Evolutionary conservation across 2,797 vertebrate species (phyloP), one percentile per base, ranked within the genome.

Genomic region (Danio choprae): DNA sequence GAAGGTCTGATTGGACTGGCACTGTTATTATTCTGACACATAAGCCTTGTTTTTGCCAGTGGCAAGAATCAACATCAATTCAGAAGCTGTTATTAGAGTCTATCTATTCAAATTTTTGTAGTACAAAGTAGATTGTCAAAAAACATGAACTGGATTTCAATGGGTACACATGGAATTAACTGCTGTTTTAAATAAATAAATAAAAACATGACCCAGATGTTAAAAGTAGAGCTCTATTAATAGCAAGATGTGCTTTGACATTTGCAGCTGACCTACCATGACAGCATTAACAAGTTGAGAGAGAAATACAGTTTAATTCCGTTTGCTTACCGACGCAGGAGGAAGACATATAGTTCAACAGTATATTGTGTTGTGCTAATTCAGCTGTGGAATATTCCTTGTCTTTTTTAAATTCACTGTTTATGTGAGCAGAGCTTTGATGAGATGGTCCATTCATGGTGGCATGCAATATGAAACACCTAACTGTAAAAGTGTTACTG

Each of bases 161-260:
- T 60, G 53, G 63, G 40, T 51, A 62, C 77, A 74, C 15, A 63
- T 74, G 71, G 69, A 50, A 86, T 79, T 80, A 83, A 86, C 77
- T 81, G 44, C 48, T 70, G 55, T 56, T 70, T 64, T 40, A 41
- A 41, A 72, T 83, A 74, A 87, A 67, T 46, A 79, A 84, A 86
- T 83, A 80, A 79, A 84, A 81, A 86, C 85, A 56, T 90, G 91
- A 92, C 90, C 90, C 86, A 93, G 89, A 94, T 92, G 91, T 91
- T 88, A 91, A 90, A 94, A 91, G 91, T 87, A 84, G 88, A 89
- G 85, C 84, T 80, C 87, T 92, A 92, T 91, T 91, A 91, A 92
- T 87, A 85, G 87, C 83, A 84, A 82, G 81, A 84, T 76, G 87
- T 83, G 83, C 83, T 79, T 90, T 85, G 86, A 85, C 82, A 80